Evolutionary conservation across 2,888 invertebrate genomes (phyloP).

Genomic region (Asteroscopus sphinx): DNA sequence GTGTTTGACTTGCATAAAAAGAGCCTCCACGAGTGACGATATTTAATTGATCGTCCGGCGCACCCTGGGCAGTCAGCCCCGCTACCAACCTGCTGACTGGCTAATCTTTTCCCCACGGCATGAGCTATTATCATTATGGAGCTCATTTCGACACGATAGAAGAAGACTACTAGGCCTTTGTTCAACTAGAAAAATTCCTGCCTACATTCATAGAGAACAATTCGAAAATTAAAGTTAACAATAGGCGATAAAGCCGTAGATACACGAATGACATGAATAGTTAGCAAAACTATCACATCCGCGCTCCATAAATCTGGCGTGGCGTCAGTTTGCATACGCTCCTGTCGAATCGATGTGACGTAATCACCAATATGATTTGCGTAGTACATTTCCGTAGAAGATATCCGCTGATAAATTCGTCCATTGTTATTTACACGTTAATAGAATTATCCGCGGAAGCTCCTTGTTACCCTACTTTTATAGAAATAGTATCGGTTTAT

Average conservation of each 20-base stretch:
- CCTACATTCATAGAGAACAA: slow-evolving; percentile 38
- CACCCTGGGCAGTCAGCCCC: no score
- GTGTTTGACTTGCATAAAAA: no score
- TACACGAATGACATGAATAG: slow-evolving; percentile 51
- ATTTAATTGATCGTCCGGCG: no score
- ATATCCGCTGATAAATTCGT: slow-evolving; percentile 49
- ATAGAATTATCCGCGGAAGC: slow-evolving; percentile 51
- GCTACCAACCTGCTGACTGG: no score
- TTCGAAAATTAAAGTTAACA: slow-evolving; percentile 50
- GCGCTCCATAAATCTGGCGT: slow-evolving; percentile 58
- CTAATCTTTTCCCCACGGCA: no score
- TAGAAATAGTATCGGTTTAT: slow-evolving; percentile 43
- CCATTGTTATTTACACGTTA: slow-evolving; percentile 34
- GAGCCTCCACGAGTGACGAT: no score
- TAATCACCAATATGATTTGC: slow-evolving; percentile 65
- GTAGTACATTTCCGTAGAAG: slow-evolving; percentile 68
- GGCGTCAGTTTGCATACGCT: slow-evolving; percentile 59
- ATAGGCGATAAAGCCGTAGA: slow-evolving; percentile 50
- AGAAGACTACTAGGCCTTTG: slow-evolving; percentile 23
- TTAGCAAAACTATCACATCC: slow-evolving; percentile 69
- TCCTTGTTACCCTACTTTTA: slow-evolving; percentile 62
- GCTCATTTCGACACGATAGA: no score
- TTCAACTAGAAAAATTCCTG: slow-evolving; percentile 31
- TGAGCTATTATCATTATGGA: no score
- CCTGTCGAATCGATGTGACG: slow-evolving; percentile 62